These are phyloP conservation scores for Marisa cornuarietis DNA, from an alignment of 1,140 invertebrate genomes.

Conservation along the genomic window DNA sequence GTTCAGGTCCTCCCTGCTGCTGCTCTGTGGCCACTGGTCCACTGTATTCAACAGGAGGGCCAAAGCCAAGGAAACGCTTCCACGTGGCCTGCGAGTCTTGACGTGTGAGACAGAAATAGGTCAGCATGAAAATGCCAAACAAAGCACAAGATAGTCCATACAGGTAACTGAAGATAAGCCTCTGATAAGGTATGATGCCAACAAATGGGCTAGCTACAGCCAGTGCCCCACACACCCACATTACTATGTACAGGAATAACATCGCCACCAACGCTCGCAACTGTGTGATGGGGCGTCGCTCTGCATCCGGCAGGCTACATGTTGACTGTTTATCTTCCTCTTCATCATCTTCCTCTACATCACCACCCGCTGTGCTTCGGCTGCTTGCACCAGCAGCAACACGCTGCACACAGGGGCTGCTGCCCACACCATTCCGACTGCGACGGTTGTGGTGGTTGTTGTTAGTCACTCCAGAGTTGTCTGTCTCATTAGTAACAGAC, in stretches of 20 bases:
- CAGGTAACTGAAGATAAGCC: conserved; percentile 80
- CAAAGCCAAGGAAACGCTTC: conserved; percentile 54
- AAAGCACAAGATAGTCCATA: conserved; percentile 78
- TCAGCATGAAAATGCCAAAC: conserved; percentile 83
- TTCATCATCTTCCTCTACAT: conserved; percentile 60
- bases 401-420: conserved; percentile 59
- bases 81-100: conserved; percentile 77
- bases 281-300: conserved; percentile 83
- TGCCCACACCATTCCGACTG: conserved; percentile 21
- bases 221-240: conserved; percentile 78
- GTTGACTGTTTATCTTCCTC: conserved; percentile 62
- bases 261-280: conserved; percentile 81
- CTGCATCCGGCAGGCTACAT: conserved; percentile 81
- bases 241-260: conserved; percentile 78
- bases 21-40: conserved; percentile 35
- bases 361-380: conserved; percentile 65
- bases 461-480: neutral
- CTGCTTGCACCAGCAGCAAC: conserved; percentile 58
- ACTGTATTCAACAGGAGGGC: conserved; percentile 45
- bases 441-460: conserved; percentile 5
- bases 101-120: conserved; percentile 85
- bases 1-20: conserved; percentile 4
- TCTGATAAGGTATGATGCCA: conserved; percentile 74
- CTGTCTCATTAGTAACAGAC: conserved; percentile 27
- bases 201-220: conserved; percentile 63